Base-by-base conservation (phyloP, 1,140 invertebrate genomes). In the Euura lappo region DNA sequence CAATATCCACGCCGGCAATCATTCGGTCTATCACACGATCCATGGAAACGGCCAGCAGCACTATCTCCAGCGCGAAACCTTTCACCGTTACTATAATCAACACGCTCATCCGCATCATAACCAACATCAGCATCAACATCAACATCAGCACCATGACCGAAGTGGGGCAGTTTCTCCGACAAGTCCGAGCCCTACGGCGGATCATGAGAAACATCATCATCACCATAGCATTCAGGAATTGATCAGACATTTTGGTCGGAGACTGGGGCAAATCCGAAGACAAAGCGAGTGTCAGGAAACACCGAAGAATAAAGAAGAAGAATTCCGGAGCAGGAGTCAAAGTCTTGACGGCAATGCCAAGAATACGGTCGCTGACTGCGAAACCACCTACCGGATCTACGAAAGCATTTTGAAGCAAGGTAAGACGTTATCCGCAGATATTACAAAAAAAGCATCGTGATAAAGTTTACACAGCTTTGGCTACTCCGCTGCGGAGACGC, bases 341-440 rank as follows among this genome's bases (percentile, higher is more conserved):
- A 95, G 93, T 45, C 83, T 95, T 72, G 94, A 95, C 81, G 93
- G 91, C 6, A 89, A 90, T 71, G 86, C 90, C 6, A 83, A 89
- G 67, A 88, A 88, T 46, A 82, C 85, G 65, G 83, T 91, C 6
- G 87, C 90, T 71, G 94, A 95, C 80, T 94, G 94, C 81, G 94
- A 93, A 60, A 90, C 93, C 7, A 95, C 94, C 7, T 96, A 96
- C 81, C 90, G 91, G 80, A 95, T 96, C 78, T 96, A 92, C 80
- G 93, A 96, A 76, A 89, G 89, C 68, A 96, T 96, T 75, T 86
- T 96, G 2, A 90, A 89, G 88, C 93, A 95, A 94, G 94, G 94
- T 94, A 91, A 87, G 76, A 75, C 42, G 69, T 43, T 28, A 28
- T 28, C 28, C 28, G 28, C 28, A 28, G 28, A 28, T 28, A 28